Conservation (phyloP, 2,113 vertebrate genomes). For the Epinephelus lanceolatus region DNA sequence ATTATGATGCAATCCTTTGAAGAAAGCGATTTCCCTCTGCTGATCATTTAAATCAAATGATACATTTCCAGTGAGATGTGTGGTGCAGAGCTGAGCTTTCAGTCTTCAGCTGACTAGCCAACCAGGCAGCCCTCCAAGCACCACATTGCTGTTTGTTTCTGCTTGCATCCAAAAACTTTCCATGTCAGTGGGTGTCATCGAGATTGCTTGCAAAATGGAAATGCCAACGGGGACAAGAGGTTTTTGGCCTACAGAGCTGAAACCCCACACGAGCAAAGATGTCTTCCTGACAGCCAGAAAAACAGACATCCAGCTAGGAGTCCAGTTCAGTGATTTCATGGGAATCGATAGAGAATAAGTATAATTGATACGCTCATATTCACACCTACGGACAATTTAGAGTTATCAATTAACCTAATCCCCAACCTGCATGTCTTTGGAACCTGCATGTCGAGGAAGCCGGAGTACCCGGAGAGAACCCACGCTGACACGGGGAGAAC, state of each 20-base stretch:
- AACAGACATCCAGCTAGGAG: background rate
- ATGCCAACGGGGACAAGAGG: background rate
- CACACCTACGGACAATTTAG: too few relatives aligned
- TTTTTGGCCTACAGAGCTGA: constrained; percentile 1
- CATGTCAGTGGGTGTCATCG: constrained; percentile 26
- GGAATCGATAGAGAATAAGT: background rate
- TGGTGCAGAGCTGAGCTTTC: constrained; percentile 33
- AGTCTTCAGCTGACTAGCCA: constrained; percentile 40
- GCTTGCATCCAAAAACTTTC: constrained; percentile 31
- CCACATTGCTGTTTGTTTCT: constrained; percentile 33
- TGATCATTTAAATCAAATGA: constrained; percentile 38
- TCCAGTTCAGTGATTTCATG: constrained; percentile 3
- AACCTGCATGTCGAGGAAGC: too few relatives aligned
- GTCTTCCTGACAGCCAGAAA: constrained; percentile 12
- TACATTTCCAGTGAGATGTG: constrained; percentile 32
- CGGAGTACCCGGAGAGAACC: too few relatives aligned
- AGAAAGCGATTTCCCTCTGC: constrained; percentile 14
- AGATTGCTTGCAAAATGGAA: constrained; percentile 36
- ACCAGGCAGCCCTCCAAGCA: constrained; percentile 25
- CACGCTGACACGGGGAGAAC: too few relatives aligned
- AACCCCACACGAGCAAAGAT: background rate
- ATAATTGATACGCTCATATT: background rate
- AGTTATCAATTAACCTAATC: too few relatives aligned
- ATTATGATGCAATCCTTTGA: background rate
- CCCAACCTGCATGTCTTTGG: too few relatives aligned